Percentiles rank a stretch among this genome's conserved stretches.
These are phyloP conservation scores for Piaya cayana DNA, from an alignment of 2,113 vertebrate species.

Conservation along the genomic window DNA sequence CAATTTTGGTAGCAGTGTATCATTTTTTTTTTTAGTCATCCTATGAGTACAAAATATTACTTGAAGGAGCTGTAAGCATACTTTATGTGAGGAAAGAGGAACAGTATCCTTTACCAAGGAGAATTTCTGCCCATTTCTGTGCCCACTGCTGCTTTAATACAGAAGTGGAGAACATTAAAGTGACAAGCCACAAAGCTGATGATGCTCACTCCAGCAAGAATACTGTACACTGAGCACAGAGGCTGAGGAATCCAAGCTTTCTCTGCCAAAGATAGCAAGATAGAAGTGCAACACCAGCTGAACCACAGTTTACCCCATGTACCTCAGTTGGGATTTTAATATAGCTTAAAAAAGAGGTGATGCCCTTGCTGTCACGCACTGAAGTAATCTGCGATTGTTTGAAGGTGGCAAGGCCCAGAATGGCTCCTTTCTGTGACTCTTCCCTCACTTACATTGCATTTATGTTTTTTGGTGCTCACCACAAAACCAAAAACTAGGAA, in stretches of 20 bases:
- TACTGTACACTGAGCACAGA: not conserved
- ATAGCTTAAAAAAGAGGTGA: not conserved
- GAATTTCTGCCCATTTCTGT: not conserved
- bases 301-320: not conserved
- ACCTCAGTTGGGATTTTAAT: not conserved
- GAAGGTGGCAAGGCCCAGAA: not conserved
- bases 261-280: not conserved
- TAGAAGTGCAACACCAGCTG: not conserved
- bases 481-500: not conserved
- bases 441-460: not conserved
- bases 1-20: not conserved
- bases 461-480: not conserved
- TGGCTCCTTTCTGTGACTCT: not conserved
- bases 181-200: not conserved
- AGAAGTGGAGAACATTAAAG: not conserved
- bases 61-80: not conserved
- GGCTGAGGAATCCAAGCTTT: not conserved
- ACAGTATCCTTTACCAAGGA: not conserved
- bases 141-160: not conserved
- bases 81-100: not conserved
- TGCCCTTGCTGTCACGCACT: fast-evolving
- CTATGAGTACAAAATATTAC: not conserved
- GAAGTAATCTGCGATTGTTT: not conserved
- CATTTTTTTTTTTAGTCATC: not conserved
- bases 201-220: not conserved